Base-by-base conservation (phyloP, 2,113 vertebrate species). In the Urocolius indicus region DNA sequence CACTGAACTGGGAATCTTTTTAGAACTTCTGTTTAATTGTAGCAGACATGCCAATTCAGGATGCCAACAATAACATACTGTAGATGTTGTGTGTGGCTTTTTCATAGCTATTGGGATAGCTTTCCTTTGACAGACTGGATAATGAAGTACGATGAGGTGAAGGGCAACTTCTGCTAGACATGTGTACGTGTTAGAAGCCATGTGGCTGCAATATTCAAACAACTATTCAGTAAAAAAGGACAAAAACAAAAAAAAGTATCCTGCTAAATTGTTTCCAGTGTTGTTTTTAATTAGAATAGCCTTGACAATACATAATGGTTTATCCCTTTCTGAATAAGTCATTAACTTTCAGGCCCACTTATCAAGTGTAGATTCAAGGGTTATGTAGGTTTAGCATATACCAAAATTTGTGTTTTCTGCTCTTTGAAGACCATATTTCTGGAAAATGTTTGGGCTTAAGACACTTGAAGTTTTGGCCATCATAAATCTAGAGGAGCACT, bases 31-130 rank as follows among this genome's bases (percentile, higher is more conserved):
- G 57, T 94, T 95, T 93, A 96, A 95, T 94, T 93, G 87, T 45
- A 49, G 72, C 48, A 75, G 87, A 94, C 27, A 10, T 81, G 92
- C 90, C 95, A 94, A 13, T 5, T 84, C 38, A 36, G 83, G 79
- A 78, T 95, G 95, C 92, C 95, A 96, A 96, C 92, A 96, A 93
- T 51, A 96, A 90, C 92, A 90, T 36, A 74, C 87, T 95, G 94
- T 84, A 26, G 95, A 90, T 96, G 72, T 81, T 96, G 82, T 93
- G 92, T 94, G 93, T 75, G 80, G 16, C 54, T 92, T 61, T 86
- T 89, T 94, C 88, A 68, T 45, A 17, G 16, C 68, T 88, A 41
- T 34, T 86, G 68, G 87, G 78, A 67, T 51, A 63, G 10, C 3
- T 43, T 49, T 94, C 26, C 93, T 92, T 41, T 94, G 87, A 77